A percentile compares a stretch with the other conserved stretches of the same genome.
These are phyloP conservation scores for Heliocidaris erythrogramma DNA, from an alignment of 35 echinoderm and acorn worm species.

Conservation along the genomic window DNA sequence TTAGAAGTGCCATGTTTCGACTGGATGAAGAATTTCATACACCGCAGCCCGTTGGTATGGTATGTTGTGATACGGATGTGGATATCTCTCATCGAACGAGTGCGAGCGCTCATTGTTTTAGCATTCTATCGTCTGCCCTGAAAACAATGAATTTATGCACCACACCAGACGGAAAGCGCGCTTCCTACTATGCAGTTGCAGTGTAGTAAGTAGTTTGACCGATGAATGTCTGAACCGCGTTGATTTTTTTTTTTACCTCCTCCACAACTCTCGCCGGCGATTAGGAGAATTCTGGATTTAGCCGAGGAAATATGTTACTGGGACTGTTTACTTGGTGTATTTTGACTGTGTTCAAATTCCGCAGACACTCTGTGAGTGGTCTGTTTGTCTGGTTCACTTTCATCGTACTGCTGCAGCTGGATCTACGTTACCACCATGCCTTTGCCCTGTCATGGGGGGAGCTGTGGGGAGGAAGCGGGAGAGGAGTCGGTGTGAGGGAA, in stretches of 20 bases:
- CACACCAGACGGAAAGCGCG: background rate
- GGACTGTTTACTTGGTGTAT: slow-evolving; percentile 11
- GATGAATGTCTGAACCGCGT: background rate
- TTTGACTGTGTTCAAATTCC: background rate
- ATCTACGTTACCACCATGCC: background rate
- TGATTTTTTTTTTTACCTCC: background rate
- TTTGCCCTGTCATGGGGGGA: background rate
- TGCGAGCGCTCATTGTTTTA: slow-evolving; percentile 26
- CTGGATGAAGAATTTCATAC: background rate
- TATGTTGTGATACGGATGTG: background rate
- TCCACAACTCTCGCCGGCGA: background rate
- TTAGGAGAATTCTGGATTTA: background rate
- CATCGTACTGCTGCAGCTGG: background rate
- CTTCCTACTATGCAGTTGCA: background rate
- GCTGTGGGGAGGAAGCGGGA: background rate
- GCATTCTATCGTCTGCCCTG: background rate
- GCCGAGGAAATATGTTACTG: slow-evolving; percentile 31
- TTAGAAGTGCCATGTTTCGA: background rate
- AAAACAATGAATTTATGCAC: background rate
- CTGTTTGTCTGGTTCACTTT: background rate
- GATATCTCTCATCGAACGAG: background rate
- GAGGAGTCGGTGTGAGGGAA: background rate
- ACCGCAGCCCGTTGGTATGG: background rate
- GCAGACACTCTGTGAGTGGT: background rate
- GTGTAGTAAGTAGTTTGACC: background rate